Evolutionary conservation across 2,888 invertebrate species (phyloP), one percentile per base, ranked within the genome.

Genomic region (Frankliniella intonsa): DNA sequence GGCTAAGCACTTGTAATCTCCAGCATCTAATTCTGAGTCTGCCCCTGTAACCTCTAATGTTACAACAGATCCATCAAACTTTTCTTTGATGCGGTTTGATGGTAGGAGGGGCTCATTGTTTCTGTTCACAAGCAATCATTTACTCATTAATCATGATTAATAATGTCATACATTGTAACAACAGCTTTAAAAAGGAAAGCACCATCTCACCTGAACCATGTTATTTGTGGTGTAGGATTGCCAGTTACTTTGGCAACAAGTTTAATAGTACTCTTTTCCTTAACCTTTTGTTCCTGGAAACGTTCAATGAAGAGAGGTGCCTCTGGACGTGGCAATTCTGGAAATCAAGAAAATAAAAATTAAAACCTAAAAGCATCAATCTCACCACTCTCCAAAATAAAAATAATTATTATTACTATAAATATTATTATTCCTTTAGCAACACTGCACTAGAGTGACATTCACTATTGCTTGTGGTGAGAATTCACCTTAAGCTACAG

Each of bases 1-100:
- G 62, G 97, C 97, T 81, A 95, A 92, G 86, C 97, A 97, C 88
- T 97, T 97, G 87, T 97, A 97, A 88, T 96, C 95, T 81, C 97
- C 97, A 55, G 95, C 93, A 88, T 97, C 97, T 3, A 93, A 91
- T 89, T 96, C 95, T 0, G 95, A 94, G 88, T 95, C 93, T 0
- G 95, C 94, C 86, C 95, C 92, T 83, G 90, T 91, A 82, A 97
- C 95, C 83, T 92, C 91, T 7, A 97, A 89, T 85, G 93, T 92
- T 84, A 95, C 94, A 85, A 94, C 95, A 89, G 96, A 95, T 11
- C 95, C 95, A 86, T 96, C 95, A 86, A 94, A 95, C 51, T 91
- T 91, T 87, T 95, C 93, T 84, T 91, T 93, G 12, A 95, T 90
- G 83, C 93, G 93, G 80, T 94, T 92, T 3, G 93, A 93, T 83